Conservation (phyloP, 2,113 vertebrate genomes). For the Myanophis thanlyinensis region DNA sequence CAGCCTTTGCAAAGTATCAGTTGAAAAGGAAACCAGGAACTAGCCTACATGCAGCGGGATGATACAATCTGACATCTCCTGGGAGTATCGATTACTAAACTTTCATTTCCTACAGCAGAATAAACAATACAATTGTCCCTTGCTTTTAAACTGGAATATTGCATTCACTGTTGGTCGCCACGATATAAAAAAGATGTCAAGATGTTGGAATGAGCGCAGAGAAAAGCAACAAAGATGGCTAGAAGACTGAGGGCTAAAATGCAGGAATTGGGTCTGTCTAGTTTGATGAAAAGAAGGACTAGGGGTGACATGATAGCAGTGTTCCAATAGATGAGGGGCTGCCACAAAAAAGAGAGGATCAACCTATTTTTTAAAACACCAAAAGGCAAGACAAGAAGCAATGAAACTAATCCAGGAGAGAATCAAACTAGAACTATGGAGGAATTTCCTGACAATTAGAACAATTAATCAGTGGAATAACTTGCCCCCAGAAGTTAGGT, state of each 20-base stretch:
- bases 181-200: not conserved
- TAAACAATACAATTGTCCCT: not conserved
- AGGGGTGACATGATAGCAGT: not conserved
- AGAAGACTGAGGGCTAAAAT: not conserved
- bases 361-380: not conserved
- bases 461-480: not conserved
- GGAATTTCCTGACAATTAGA: not conserved
- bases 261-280: not conserved
- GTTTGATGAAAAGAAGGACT: not conserved
- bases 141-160: not conserved
- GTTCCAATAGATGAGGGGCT: not conserved
- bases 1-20: not conserved
- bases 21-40: not conserved
- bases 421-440: not conserved
- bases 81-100: not conserved
- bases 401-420: not conserved
- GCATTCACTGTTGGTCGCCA: not conserved
- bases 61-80: not conserved
- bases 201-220: not conserved
- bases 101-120: not conserved
- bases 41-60: not conserved
- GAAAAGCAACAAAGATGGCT: not conserved
- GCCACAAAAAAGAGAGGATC: not conserved
- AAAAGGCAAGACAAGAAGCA: not conserved
- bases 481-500: not conserved